These are phyloP conservation scores for Nymphalis c-album DNA, from an alignment of 2,888 invertebrate genomes.

Conservation along the genomic window DNA sequence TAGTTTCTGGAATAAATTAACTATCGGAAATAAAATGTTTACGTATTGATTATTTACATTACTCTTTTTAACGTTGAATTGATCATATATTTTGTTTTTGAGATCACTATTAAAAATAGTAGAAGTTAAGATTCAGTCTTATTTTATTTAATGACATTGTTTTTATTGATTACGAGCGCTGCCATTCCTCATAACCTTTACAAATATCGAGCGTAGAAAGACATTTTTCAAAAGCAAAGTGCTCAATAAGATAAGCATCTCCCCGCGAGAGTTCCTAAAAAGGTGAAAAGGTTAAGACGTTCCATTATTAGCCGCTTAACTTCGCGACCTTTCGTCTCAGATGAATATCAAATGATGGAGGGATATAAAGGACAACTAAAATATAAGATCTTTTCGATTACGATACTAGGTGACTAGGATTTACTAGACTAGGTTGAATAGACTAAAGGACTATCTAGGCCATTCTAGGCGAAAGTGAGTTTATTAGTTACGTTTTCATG, in stretches of 20 bases:
- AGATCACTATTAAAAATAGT: no score
- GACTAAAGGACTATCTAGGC: background rate
- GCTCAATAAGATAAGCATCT: slow-evolving; percentile 30
- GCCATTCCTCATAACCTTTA: no score
- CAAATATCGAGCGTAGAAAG: background rate
- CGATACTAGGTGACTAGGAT: background rate
- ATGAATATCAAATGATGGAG: slow-evolving; percentile 35
- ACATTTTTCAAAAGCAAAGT: slow-evolving; percentile 22
- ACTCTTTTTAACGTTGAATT: no score
- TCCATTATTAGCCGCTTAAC: slow-evolving; percentile 33
- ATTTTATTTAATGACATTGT: no score
- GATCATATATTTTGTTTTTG: no score
- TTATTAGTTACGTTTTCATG: no score
- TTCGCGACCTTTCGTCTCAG: slow-evolving; percentile 29
- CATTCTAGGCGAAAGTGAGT: background rate
- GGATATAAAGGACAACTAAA: slow-evolving; percentile 18
- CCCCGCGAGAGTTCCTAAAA: slow-evolving; percentile 17
- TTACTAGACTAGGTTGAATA: background rate
- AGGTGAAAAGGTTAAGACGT: slow-evolving; percentile 35
- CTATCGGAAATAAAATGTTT: no score
- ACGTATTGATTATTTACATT: no score
- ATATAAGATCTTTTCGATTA: slow-evolving; percentile 12
- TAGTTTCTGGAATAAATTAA: no score
- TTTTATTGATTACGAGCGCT: no score
- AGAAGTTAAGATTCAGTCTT: no score